These are phyloP conservation scores for Schizaphis graminum DNA, from an alignment of 2,888 invertebrate species.

Conservation along the genomic window DNA sequence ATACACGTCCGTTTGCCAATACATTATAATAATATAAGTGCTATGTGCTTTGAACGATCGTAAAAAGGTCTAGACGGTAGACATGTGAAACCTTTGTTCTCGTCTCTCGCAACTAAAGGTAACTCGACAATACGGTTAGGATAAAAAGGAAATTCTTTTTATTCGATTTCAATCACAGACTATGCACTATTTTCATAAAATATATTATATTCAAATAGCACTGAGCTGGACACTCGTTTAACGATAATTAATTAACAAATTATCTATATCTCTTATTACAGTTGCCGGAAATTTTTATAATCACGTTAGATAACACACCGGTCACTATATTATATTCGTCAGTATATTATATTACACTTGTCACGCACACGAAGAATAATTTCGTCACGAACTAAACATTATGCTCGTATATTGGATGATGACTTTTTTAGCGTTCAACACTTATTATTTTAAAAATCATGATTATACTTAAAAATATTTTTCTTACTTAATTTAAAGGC, in stretches of 20 bases:
- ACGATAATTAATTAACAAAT: background rate
- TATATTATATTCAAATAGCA: background rate
- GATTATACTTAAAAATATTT: background rate
- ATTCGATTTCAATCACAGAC: background rate
- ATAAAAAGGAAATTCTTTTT: background rate
- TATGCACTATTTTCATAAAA: background rate
- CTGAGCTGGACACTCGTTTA: background rate
- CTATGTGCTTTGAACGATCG: background rate
- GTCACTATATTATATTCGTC: background rate
- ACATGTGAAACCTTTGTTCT: background rate
- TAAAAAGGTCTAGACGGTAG: slow-evolving; percentile 12
- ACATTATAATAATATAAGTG: background rate
- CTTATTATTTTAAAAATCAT: background rate
- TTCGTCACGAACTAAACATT: background rate
- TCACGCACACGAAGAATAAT: background rate
- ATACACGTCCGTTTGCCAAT: background rate
- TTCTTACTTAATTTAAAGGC: background rate
- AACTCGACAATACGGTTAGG: background rate
- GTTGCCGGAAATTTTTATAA: background rate
- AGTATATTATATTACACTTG: background rate
- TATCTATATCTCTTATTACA: background rate
- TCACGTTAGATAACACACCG: background rate
- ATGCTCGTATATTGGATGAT: background rate
- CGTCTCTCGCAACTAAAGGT: background rate
- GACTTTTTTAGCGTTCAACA: background rate